Percentiles rank a stretch among this genome's conserved stretches.
phyloP scores from a whole-genome alignment of 2,113 vertebrate genomes.

The Nanger granti region DNA sequence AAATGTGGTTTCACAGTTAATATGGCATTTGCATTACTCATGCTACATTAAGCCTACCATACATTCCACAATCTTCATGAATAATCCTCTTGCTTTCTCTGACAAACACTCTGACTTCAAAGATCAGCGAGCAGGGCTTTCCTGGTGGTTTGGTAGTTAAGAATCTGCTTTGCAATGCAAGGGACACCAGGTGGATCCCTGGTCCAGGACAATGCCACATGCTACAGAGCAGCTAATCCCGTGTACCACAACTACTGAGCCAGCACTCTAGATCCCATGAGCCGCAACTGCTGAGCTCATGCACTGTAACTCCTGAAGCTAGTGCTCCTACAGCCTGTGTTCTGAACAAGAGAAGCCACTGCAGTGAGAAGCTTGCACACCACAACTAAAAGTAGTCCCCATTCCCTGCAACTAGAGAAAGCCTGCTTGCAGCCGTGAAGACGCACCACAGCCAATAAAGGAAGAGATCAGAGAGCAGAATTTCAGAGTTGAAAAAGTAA shows the following conservation, averaged over 20 bases:
- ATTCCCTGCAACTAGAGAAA: not conserved
- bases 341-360: not conserved
- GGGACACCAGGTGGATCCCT: not conserved
- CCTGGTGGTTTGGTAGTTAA: not conserved
- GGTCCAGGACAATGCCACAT: not conserved
- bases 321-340: not conserved
- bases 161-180: not conserved
- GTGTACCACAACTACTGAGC: not conserved
- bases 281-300: not conserved
- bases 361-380: not conserved
- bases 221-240: not conserved
- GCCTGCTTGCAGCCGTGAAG: rapidly evolving
- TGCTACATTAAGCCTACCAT: not conserved
- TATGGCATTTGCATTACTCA: not conserved
- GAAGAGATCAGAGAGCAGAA: not conserved
- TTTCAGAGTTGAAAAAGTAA: constrained; percentile 24
- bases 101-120: not conserved
- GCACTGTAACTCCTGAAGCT: not conserved
- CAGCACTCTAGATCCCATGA: not conserved
- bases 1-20: not conserved
- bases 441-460: not conserved
- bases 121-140: not conserved
- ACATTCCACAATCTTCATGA: not conserved
- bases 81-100: not conserved
- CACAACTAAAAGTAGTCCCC: rapidly evolving